Evolutionary conservation across 2,797 vertebrate species (phyloP), one percentile per base, ranked within the genome.

Genomic region (Lemur catta): DNA sequence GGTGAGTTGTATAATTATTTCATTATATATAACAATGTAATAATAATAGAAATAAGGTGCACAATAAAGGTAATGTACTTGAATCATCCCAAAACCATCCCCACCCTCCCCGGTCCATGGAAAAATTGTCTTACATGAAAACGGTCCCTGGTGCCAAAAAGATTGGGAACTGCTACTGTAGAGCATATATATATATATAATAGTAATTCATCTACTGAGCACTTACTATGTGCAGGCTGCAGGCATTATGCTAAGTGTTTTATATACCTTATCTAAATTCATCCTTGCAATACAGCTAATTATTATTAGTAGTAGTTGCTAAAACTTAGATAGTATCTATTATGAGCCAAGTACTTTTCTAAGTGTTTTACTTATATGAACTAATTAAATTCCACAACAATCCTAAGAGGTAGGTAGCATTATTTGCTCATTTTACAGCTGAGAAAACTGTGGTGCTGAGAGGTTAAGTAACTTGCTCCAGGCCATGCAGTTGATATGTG

Each of bases 361-460:
- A 89, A 79, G 14, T 55, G n/a, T 8, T 76, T 85, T 59, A 69
- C 57, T 76, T 91, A 76, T 76, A 81, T 92, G 82, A 94, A 30
- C 20, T 65, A 89, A 84, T 57, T 33, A 76, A 86, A 76, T 94
- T 17, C 75, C 41, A 35, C 67, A 93, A 80, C 18, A 93, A 65
- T 22, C 7, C 1, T 93, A 91, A 72, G 61, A 78, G 13, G 35
- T 46, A 85, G 30, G 18, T 85, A 71, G 52, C 88, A 87, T 84
- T 71, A 88, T 81, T 91, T 84, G 61, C 41, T 81, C 6, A n/a
- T 48, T 67, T 91, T 91, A 85, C 28, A 89, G 17, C 72, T 94
- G 55, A 81, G 50, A 84, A 94, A 95, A 71, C 12, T 48, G 30
- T 41, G 30, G 13, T 33, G 71, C 43, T 88, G 22, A 75, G 43